phyloP scores from a whole-genome alignment of 1,140 invertebrate species.

The Bombus vancouverensis region DNA sequence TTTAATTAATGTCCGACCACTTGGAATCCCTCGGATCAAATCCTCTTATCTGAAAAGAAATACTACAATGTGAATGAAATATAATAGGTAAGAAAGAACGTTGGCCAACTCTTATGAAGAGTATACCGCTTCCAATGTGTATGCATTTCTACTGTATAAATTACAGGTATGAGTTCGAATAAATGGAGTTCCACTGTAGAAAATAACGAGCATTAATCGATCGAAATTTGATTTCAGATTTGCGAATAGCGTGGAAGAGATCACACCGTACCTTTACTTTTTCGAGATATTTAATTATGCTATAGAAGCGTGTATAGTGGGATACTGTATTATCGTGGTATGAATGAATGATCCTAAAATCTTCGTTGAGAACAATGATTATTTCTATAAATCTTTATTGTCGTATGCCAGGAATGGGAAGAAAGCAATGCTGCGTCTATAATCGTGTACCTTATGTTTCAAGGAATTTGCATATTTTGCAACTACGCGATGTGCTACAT shows the following conservation, averaged over 20 bases:
- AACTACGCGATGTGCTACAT: conserved; percentile 54
- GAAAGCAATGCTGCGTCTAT: background rate
- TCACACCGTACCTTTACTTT: background rate
- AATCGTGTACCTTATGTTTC: background rate
- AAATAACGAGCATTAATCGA: too few relatives aligned
- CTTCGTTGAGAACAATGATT: background rate
- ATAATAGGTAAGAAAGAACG: background rate
- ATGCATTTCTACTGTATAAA: too few relatives aligned
- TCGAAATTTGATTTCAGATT: background rate
- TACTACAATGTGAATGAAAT: background rate
- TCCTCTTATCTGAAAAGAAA: too few relatives aligned
- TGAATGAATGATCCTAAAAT: background rate
- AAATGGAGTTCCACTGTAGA: too few relatives aligned
- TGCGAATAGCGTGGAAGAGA: background rate
- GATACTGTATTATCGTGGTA: conserved; percentile 12
- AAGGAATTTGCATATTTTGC: background rate
- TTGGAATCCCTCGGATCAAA: too few relatives aligned
- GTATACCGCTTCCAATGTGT: too few relatives aligned
- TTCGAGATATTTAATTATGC: background rate
- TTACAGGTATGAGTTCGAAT: too few relatives aligned
- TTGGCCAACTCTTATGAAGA: too few relatives aligned
- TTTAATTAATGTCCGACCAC: too few relatives aligned
- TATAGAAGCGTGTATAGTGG: background rate
- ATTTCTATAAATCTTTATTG: background rate
- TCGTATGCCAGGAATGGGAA: background rate